phyloP scores from a whole-genome alignment of 2,113 vertebrate genomes.

The Lepidothrix coronata region DNA sequence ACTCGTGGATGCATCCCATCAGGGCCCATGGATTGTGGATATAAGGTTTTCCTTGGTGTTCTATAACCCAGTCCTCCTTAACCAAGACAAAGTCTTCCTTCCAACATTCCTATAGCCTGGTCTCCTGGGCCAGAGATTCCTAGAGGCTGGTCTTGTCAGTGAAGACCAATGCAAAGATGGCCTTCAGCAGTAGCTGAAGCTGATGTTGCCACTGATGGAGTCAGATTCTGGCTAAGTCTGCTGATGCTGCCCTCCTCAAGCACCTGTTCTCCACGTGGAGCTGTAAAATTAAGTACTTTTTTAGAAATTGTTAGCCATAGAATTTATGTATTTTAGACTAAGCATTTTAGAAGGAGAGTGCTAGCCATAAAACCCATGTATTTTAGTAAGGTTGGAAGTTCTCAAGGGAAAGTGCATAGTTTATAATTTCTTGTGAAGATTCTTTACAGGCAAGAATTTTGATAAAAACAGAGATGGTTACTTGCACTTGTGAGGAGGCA shows the following conservation, averaged over 20 bases:
- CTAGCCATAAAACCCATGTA: too few species aligned
- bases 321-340: too few species aligned
- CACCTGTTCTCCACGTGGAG: neutral
- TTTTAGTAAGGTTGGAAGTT: too few species aligned
- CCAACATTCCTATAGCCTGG: neutral
- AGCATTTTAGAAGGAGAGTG: too few species aligned
- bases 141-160: neutral
- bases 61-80: neutral
- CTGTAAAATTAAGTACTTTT: too few species aligned
- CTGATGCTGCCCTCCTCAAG: neutral
- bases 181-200: neutral
- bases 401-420: too few species aligned
- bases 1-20: neutral
- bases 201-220: neutral
- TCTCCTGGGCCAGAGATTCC: neutral
- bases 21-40: neutral
- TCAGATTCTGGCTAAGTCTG: fast-evolving
- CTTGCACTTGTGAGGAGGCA: too few species aligned
- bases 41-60: neutral
- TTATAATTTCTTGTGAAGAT: too few species aligned
- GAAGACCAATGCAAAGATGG: neutral
- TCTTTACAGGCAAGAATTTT: too few species aligned
- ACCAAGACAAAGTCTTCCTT: neutral
- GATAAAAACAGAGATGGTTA: too few species aligned
- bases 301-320: too few species aligned